Conservation (phyloP, 1,140 invertebrate species). For the Liolophura sinensis region DNA sequence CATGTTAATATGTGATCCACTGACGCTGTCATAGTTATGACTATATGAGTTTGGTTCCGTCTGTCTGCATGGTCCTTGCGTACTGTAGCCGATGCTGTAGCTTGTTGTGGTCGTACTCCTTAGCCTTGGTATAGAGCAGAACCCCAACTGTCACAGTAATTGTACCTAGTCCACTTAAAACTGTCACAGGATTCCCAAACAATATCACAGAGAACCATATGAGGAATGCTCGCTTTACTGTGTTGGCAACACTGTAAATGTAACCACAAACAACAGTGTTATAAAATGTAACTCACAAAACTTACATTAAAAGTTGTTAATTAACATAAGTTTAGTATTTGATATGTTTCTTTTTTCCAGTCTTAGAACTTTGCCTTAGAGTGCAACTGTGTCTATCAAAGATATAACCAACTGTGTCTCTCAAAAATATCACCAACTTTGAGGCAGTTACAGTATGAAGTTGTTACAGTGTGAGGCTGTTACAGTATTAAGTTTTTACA, state of each 20-base stretch:
- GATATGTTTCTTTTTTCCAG: too few species aligned
- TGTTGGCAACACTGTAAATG: slow-evolving; percentile 79
- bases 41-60: not conserved
- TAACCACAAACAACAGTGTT: slow-evolving; percentile 1
- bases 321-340: too few species aligned
- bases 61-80: not conserved
- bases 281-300: not conserved
- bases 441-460: too few species aligned
- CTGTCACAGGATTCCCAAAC: slow-evolving; percentile 79
- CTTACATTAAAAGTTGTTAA: too few species aligned
- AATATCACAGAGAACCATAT: slow-evolving; percentile 82
- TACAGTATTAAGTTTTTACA: too few species aligned
- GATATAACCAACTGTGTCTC: too few species aligned
- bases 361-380: too few species aligned
- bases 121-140: slow-evolving; percentile 72
- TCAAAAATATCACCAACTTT: too few species aligned
- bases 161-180: slow-evolving; percentile 77
- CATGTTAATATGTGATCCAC: too few species aligned
- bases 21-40: too few species aligned
- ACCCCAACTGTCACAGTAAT: slow-evolving; percentile 76
- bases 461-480: too few species aligned
- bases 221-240: slow-evolving; percentile 79
- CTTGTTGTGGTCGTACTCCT: slow-evolving; percentile 43
- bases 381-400: too few species aligned
- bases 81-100: not conserved